A percentile compares a stretch with the other conserved stretches of the same genome.
phyloP scores from a whole-genome alignment of 1,140 invertebrate genomes.

The Sitobion miscanthi region DNA sequence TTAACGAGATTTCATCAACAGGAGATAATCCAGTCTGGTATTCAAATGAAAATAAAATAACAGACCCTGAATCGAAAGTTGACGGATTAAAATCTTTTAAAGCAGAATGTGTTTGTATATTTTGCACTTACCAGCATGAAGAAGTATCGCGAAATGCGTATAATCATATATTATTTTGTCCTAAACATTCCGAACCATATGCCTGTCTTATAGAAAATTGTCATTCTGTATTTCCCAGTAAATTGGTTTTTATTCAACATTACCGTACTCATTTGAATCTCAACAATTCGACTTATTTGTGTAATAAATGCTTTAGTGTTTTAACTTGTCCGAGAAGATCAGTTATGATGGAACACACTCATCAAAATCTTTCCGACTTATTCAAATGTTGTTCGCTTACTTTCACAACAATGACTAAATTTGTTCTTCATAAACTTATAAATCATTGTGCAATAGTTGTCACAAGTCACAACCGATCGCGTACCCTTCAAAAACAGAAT shows the following conservation, averaged over 20 bases:
- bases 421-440: not conserved
- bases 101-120: not conserved
- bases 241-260: not conserved
- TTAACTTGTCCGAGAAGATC: not conserved
- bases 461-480: not conserved
- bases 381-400: not conserved
- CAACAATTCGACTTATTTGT: not conserved
- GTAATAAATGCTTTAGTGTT: not conserved
- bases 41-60: not conserved
- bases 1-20: not conserved
- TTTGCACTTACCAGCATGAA: not conserved
- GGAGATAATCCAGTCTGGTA: fast-evolving
- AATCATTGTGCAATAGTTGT: not conserved
- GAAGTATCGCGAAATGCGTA: not conserved
- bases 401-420: not conserved
- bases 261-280: not conserved
- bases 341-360: not conserved
- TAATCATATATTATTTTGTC: not conserved
- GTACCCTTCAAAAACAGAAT: not conserved
- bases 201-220: not conserved
- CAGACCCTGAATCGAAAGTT: not conserved
- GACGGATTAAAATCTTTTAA: not conserved
- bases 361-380: not conserved
- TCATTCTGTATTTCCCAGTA: not conserved
- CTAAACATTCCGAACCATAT: not conserved